Percentiles rank a stretch among this genome's conserved stretches.
Conservation (phyloP, 2,113 vertebrate genomes). For the Maccullochella peelii region DNA sequence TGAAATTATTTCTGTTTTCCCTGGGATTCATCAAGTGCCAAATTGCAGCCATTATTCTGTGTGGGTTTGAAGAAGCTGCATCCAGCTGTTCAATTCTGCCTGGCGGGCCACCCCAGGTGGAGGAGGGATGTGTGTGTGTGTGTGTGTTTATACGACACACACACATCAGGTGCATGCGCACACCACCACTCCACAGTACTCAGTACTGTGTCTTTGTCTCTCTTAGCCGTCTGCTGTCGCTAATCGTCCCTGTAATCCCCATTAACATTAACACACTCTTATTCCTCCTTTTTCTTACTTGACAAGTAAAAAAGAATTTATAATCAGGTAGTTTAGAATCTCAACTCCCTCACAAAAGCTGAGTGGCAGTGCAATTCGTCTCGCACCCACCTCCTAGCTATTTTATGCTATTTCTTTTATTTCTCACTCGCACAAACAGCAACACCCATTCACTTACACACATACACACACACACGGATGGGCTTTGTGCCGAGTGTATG, state of each 20-base stretch:
- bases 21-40: constrained; percentile 73
- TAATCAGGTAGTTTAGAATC: constrained; percentile 34
- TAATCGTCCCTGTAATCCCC: constrained; percentile 22
- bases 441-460: constrained; percentile 8
- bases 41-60: constrained; percentile 71
- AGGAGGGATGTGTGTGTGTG: constrained; percentile 15
- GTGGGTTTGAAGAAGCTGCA: constrained; percentile 56
- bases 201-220: constrained; percentile 37
- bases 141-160: constrained; percentile 1
- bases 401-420: constrained; percentile 43
- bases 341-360: constrained; percentile 46
- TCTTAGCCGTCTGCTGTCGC: constrained; percentile 26
- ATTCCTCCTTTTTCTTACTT: constrained; percentile 25
- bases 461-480: constrained; percentile 26
- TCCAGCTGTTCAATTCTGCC: constrained; percentile 72
- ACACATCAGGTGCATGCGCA: constrained; percentile 34
- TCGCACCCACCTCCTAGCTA: constrained; percentile 31
- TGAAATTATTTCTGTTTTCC: constrained; percentile 56
- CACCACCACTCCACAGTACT: constrained; percentile 8
- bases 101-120: constrained; percentile 47
- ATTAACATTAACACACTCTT: constrained; percentile 16
- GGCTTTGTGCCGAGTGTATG: constrained; percentile 56
- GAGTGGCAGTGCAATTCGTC: constrained; percentile 61
- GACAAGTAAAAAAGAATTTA: constrained; percentile 38
- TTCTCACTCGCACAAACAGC: constrained; percentile 24